Percentiles rank a stretch among this genome's conserved stretches.
Evolutionary conservation across 2,888 invertebrate species (phyloP).

Genomic region (Apamea epomidion): DNA sequence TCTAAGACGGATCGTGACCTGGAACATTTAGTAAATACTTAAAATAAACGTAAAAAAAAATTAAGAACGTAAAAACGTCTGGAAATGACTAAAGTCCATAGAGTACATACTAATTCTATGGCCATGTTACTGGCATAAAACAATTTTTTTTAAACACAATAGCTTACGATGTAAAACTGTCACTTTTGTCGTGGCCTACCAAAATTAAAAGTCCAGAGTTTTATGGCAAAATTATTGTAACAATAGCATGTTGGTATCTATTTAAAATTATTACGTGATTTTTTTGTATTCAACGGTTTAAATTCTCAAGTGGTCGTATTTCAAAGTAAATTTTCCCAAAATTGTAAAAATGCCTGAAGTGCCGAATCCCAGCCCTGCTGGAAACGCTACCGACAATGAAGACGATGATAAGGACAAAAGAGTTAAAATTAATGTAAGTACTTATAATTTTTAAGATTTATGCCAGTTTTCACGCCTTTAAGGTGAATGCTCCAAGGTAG

Average conservation of each 20-base stretch:
- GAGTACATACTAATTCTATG: not conserved
- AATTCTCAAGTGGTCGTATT: constrained; percentile 57
- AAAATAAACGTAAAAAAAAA: not conserved
- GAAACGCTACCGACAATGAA: constrained; percentile 34
- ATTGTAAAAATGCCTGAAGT: constrained; percentile 72
- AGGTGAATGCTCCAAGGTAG: too few relatives aligned
- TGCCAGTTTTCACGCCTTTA: too few relatives aligned
- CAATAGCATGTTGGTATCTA: constrained; percentile 37
- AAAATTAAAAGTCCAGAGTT: constrained; percentile 34
- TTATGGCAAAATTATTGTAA: constrained; percentile 59
- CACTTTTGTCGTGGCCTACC: constrained; percentile 37
- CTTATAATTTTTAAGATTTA: not conserved
- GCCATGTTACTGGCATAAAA: not conserved
- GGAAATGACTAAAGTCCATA: not conserved
- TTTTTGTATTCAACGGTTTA: constrained; percentile 37
- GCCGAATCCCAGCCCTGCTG: not conserved
- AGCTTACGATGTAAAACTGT: not conserved
- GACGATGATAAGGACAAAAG: constrained; percentile 81
- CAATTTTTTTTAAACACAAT: not conserved
- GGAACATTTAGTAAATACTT: too few relatives aligned
- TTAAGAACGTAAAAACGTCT: not conserved
- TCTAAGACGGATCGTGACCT: not conserved
- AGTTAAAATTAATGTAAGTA: constrained; percentile 82
- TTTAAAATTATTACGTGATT: constrained; percentile 34
- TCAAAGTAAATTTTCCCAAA: constrained; percentile 11